Evolutionary conservation across 2,888 invertebrate genomes (phyloP).

Genomic region (Drosophila pseudotalamancana): DNA sequence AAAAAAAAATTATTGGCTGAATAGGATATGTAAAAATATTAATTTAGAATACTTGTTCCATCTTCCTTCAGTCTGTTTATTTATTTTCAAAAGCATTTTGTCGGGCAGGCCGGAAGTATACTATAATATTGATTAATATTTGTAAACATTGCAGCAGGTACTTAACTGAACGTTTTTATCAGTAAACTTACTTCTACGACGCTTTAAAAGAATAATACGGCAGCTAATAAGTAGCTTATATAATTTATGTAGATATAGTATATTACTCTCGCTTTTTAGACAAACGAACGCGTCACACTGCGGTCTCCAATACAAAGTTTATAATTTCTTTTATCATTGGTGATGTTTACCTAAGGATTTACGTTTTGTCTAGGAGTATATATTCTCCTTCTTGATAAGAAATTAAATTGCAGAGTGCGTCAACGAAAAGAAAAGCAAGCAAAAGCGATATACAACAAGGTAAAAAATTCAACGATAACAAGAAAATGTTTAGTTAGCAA

Average conservation of each 20-base stretch:
- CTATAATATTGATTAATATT: slow-evolving; percentile 30
- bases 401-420: slow-evolving; percentile 24
- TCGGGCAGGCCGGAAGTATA: slow-evolving; percentile 3
- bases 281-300: slow-evolving; percentile 41
- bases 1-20: no score
- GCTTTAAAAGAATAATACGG: no score
- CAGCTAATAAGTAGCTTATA: not conserved
- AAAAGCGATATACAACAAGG: slow-evolving; percentile 7
- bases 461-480: not conserved
- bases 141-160: slow-evolving; percentile 34
- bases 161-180: slow-evolving; percentile 15
- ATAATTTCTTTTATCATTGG: slow-evolving; percentile 28
- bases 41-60: no score
- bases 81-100: slow-evolving; percentile 3
- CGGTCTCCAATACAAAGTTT: slow-evolving; percentile 35
- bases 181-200: no score
- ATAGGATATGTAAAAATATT: no score
- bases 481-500: not conserved
- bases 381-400: slow-evolving; percentile 30
- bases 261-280: slow-evolving; percentile 39
- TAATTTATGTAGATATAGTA: not conserved
- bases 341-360: slow-evolving; percentile 22
- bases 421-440: slow-evolving; percentile 16
- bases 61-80: no score
- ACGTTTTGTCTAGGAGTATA: slow-evolving; percentile 18